Evolutionary conservation across 2,797 vertebrate genomes (phyloP), one percentile per base, ranked within the genome.

Genomic region (Coccyzus lansbergi): DNA sequence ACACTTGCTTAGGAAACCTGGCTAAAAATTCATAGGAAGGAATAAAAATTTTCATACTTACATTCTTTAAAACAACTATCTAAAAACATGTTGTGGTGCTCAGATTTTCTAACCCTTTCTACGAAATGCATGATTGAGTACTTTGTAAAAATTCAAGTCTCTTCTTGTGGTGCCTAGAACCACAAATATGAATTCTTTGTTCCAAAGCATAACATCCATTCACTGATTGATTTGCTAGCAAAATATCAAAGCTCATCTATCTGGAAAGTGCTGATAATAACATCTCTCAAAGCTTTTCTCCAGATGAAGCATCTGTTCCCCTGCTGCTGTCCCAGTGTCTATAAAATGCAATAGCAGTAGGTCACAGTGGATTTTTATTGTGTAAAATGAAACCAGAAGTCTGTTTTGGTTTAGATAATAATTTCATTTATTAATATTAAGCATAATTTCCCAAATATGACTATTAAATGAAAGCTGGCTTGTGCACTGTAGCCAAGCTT

Each of bases 261-360:
- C 19, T 46, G 83, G 25, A 78, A 55, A 83, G 71, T 92, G 74
- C 80, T 96, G 83, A 93, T 93, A 83, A 80, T 29, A 70, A 7
- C 48, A 64, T 84, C 79, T 91, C 88, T 92, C 59, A 88, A 95
- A 94, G 63, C 80, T 83, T 92, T 95, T 63, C 48, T 91, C 85
- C 83, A 93, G 71, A 83, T 76, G 87, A 91, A 81, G 20, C 79
- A 89, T 93, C 89, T 92, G 88, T 78, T 53, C 31, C 53, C 88
- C 58, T 5, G 15, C 55, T 94, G 94, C 36, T 90, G 7, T 77
- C 33, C 40, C 34, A 59, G 14, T 36, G 58, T 44, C 69, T 55
- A 67, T 82, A 83, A 89, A 87, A 80, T 62, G 52, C 33, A 16
- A 8, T 46, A 63, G 68, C 56, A n/a, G 60, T 71, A 68, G 26